Evolutionary conservation across 2,113 vertebrate species (phyloP).

Genomic region (Labeo rohita): DNA sequence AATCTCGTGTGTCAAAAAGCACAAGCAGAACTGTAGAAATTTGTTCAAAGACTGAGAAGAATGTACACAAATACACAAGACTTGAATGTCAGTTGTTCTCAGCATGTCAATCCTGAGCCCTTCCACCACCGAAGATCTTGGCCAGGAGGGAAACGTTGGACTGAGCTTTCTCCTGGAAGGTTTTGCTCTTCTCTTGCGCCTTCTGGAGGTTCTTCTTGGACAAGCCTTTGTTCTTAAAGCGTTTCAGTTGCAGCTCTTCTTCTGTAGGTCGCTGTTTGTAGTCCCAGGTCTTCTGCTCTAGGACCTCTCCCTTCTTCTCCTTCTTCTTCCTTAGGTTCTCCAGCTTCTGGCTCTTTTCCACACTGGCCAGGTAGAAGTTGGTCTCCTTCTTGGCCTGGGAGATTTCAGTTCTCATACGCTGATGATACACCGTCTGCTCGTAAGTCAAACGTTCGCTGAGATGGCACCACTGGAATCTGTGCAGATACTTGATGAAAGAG

Average conservation of each 20-base stretch:
- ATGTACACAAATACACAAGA: background rate
- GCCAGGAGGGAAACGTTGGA: slow-evolving; percentile 83
- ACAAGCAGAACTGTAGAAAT: background rate
- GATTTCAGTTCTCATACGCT: slow-evolving; percentile 85
- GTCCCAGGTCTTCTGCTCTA: slow-evolving; percentile 78
- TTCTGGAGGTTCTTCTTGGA: slow-evolving; percentile 66
- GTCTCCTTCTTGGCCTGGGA: slow-evolving; percentile 89
- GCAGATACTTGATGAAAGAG: slow-evolving; percentile 79
- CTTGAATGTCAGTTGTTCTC: background rate
- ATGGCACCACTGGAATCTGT: slow-evolving; percentile 90
- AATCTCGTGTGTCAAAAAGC: background rate
- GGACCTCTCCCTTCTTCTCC: slow-evolving; percentile 60
- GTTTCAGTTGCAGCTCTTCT: slow-evolving; percentile 79
- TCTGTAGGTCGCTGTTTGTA: slow-evolving; percentile 85
- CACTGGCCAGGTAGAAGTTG: slow-evolving; percentile 86
- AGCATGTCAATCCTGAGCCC: slow-evolving; percentile 31
- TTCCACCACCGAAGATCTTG: slow-evolving; percentile 81
- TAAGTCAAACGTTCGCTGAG: slow-evolving; percentile 87
- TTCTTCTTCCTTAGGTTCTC: slow-evolving; percentile 69
- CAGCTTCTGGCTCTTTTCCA: slow-evolving; percentile 82
- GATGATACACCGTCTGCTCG: slow-evolving; percentile 83
- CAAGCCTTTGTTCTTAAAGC: slow-evolving; percentile 58
- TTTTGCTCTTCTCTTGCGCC: slow-evolving; percentile 66
- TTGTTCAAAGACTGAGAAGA: background rate
- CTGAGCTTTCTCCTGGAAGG: slow-evolving; percentile 78